Conservation (phyloP, 2,797 vertebrate species). For the Chrosomus eos region DNA sequence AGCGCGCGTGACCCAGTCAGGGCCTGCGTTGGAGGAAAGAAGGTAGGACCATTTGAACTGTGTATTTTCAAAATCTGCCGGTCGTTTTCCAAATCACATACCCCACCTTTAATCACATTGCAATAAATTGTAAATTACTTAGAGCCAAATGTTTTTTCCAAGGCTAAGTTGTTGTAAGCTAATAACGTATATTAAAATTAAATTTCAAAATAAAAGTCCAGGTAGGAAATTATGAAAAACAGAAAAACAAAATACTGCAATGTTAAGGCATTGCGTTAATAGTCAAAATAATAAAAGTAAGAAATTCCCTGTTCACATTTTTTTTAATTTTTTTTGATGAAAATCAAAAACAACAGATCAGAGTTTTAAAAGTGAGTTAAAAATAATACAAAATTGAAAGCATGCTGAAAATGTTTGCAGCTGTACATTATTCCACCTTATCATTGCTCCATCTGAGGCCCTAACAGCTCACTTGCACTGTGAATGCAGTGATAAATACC, state of each 20-base stretch:
- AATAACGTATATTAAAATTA: not conserved
- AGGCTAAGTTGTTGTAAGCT: not conserved
- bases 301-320: not conserved
- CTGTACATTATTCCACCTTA: not conserved
- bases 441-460: not conserved
- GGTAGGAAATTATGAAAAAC: no score
- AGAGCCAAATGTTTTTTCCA: not conserved
- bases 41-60: no score
- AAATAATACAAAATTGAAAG: not conserved
- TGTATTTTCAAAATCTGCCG: no score
- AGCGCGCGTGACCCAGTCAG: no score
- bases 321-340: not conserved
- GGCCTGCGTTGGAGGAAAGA: no score
- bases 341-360: not conserved
- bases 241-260: no score
- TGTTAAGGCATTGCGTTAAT: not conserved
- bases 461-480: constrained; percentile 21
- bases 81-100: no score
- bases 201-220: not conserved
- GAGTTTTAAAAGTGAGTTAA: not conserved
- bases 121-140: not conserved
- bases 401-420: not conserved
- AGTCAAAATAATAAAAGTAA: not conserved
- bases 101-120: not conserved
- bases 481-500: constrained; percentile 29